Base-by-base conservation (phyloP, 2,797 vertebrate species). In the Botia almorhae region DNA sequence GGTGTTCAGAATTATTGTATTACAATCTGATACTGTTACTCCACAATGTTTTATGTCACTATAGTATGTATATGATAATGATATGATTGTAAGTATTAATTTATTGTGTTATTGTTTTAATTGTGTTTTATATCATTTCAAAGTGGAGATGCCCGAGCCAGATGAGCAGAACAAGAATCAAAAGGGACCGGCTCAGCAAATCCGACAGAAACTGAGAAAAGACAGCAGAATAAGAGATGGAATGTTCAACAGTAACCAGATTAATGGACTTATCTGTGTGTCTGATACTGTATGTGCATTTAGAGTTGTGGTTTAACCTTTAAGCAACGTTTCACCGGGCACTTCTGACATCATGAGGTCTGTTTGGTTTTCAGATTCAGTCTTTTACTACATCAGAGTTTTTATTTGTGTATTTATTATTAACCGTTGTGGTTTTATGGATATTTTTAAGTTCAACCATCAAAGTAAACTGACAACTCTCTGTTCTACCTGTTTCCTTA, bases 171-270 rank as follows among this genome's bases (percentile, higher is more conserved):
- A 83, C 82, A 94, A 91, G 87, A 95, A 93, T 84, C 64, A 90
- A 2, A 95, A 94, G 91, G 91, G 89, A 82, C 29, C 89, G 0
- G 76, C 83, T 2, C 85, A 91, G 48, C 93, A 89, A 84, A 87
- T 88, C 60, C 89, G 94, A 81, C 94, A 94, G 87, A 95, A 95
- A 85, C 85, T 88, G 68, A 95, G 94, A 86, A 95, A 95, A 85
- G 94, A 95, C 81, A 94, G 92, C 87, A 95, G 94, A 85, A 95
- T 94, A 90, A 95, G 94, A 80, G 55, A 46, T 11, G 74, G 68
- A 63, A 23, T 29, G 65, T 64, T 33, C 29, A 33, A 17, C 29
- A 53, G 14, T 53, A 17, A 17, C 14, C 14, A 17, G 14, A 7
- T 64, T 64, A 8, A 16, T 36, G 1, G 61, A 19, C n/a, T 4